Evolutionary conservation across 2,888 invertebrate genomes (phyloP), one percentile per base, ranked within the genome.

Genomic region (Drosophila kokeensis): DNA sequence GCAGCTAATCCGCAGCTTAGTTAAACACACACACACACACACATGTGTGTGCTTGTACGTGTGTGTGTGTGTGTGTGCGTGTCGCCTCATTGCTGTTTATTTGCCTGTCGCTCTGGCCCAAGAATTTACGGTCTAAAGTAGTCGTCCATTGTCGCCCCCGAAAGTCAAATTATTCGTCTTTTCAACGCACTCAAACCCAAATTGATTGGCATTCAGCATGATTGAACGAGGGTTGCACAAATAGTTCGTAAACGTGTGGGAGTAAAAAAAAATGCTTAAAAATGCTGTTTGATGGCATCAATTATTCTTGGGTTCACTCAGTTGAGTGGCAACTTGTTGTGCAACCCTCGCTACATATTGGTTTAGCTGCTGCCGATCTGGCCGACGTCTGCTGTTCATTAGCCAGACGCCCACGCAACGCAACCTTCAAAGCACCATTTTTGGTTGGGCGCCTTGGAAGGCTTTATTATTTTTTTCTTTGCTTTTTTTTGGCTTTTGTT

Each of bases 391-490:
- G 69, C 81, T 79, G 83, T 83, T 90, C 90, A 87, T 90, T 87
- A 83, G 74, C 69, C 69, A 79, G 69, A 76, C 86, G 73, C 87
- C 90, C 77, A 83, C 90, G 79, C 76, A 54, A 64, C 48, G 49
- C 40, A 42, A 89, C 89, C 86, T 86, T 90, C 87, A 76, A 55
- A 55, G 73, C 59, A 73, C 75, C 89, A 73, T 66, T 68, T 86
- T 73, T 66, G 83, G 89, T 52, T 55, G 61, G 59, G 55, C 67
- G 87, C 73, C 62, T 70, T 59, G 76, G 54, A 50, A 59, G 67
- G 59, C 66, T 59, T 36, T 42, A 42, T 42, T 42, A 21, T 21
- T 21, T 21, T 11, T 42, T 21, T 40, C 11, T 42, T n/a, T 40
- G 40, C 40, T 40, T n/a, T n/a, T 21, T 42, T 38, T 50, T 50